Evolutionary conservation across 2,113 vertebrate genomes (phyloP), one percentile per base, ranked within the genome.

Genomic region (Prunella himalayana): DNA sequence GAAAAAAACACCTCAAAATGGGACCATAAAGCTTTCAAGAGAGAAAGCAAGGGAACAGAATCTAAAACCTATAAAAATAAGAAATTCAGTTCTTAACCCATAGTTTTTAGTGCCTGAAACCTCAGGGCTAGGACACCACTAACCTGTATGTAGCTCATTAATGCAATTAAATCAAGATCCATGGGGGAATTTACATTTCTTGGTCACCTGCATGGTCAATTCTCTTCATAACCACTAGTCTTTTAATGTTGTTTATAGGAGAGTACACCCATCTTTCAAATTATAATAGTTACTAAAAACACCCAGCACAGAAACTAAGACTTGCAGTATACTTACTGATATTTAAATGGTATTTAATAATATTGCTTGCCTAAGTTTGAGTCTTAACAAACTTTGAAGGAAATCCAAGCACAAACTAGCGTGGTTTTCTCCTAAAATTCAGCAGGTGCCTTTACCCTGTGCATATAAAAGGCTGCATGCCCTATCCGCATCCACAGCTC

Each of bases 401-500:
- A 77, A 66, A 89, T 9, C 42, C 39, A 71, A n/a, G 6, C 65
- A 44, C 30, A 19, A 42, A 39, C 8, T 23, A 8, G 13, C 4
- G 4, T 2, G 1, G 7, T 15, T 44, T 53, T 33, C 15, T 24
- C 13, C 15, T 6, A 10, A 33, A 82, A 31, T 5, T 11, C 3
- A 47, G 13, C 3, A 0, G 27, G 7, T 68, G 11, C 13, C 61
- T 13, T 15, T 27, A 9, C 31, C 11, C 25, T 1, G 3, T 0
- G 2, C 2, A 7, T 0, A 1, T 2, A 1, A 15, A 9, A 12
- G 4, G 19, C 25, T 7, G 15, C 22, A 63, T 13, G 13, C 37
- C 35, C 23, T 3, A 2, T 3, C 3, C 2, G 11, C 15, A 59
- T 2, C 41, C 4, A 0, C 30, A 68, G 20, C 6, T 23, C 31